Percentiles rank a stretch among this genome's conserved stretches.
Conservation (phyloP, 1,140 invertebrate species). For the Brachionus plicatilis region DNA sequence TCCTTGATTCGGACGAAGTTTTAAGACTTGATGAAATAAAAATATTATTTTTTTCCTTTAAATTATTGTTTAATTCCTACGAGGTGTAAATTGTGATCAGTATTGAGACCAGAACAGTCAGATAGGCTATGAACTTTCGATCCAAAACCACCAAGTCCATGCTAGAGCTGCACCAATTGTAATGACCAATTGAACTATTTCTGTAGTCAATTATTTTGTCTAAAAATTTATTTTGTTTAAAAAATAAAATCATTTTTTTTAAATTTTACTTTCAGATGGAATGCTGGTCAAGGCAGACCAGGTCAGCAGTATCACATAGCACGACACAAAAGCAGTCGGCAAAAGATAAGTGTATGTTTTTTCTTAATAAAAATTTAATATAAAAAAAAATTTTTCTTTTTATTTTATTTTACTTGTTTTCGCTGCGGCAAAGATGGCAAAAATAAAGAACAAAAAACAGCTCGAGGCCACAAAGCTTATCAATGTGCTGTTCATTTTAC, state of each 20-base stretch:
- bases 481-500: conserved; percentile 47
- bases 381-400: not conserved
- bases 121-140: conserved; percentile 50
- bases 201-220: not conserved
- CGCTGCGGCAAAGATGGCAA: conserved; percentile 48
- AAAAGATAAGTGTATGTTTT: conserved; percentile 41
- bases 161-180: conserved; percentile 34
- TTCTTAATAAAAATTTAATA: not conserved
- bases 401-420: conserved; percentile 49
- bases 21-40: conserved; percentile 44
- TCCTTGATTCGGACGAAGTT: conserved; percentile 50
- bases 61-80: conserved; percentile 43
- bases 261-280: conserved; percentile 41
- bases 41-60: too few species aligned
- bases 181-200: not conserved
- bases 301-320: conserved; percentile 44
- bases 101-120: conserved; percentile 47
- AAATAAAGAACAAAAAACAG: conserved; percentile 46
- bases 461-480: conserved; percentile 48
- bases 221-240: not conserved
- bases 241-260: too few species aligned
- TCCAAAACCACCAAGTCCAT: conserved; percentile 17
- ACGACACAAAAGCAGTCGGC: conserved; percentile 43
- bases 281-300: conserved; percentile 45
- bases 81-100: conserved; percentile 47